Evolutionary conservation across 2,113 vertebrate genomes (phyloP), one percentile per base, ranked within the genome.

Genomic region (Stomatorhinus ivindoensis): DNA sequence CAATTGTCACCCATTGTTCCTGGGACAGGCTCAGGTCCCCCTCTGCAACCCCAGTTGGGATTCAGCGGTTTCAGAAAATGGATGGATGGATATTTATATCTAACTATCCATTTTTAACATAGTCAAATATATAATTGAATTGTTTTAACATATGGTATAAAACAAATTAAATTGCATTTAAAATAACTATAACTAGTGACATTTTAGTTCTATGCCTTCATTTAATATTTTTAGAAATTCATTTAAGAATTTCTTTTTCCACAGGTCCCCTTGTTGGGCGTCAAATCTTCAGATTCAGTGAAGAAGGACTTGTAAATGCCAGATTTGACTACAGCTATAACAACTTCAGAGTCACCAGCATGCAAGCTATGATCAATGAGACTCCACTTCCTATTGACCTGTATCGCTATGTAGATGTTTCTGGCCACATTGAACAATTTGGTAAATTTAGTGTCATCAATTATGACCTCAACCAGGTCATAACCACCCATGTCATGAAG

Each of bases 241-340:
- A 24, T 85, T 85, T 85, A 24, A 85, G 42, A 85, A 44, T 46
- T 7, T 39, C 11, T 53, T 89, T 48, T 82, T 44, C 50, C 19
- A 35, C 89, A 99, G 98, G 98, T 91, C 98, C 98, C 0, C 95
- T 99, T 89, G 98, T 99, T 85, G 97, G 98, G 88, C 96, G 98
- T 4, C 98, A 99, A 6, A 99, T 99, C 93, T 99, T 99, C 95
- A 95, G 98, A 89, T 99, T 99, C 93, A 99, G 97, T 1, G 98
- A 99, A 93, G 98, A 99, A 92, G 98, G 98, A 27, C 95, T 99
- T 86, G 98, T 99, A 86, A 99, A 99, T 1, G 98, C 98, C 90
- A 96, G 98, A 3, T 99, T 99, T 92, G 98, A 99, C 96, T 99
- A 99, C 94, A 99, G 98, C 94, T 99, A 99, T 92, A 99, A 99